A percentile compares a stretch with the other conserved stretches of the same genome.
Evolutionary conservation across 2,888 invertebrate species (phyloP).

Genomic region (Dendrolimus pini): DNA sequence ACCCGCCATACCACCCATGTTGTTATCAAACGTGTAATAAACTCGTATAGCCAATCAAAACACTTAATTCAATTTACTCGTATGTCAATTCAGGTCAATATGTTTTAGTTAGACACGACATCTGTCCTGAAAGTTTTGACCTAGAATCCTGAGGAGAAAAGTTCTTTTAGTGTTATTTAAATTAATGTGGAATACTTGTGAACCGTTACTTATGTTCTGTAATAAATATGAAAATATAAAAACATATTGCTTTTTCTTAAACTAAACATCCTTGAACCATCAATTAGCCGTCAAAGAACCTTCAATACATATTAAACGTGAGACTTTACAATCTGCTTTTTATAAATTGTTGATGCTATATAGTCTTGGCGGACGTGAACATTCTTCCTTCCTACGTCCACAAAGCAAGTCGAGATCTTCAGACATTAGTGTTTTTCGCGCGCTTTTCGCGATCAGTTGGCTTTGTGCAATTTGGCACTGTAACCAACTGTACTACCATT

Average conservation of each 20-base stretch:
- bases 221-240: not conserved
- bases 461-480: conserved; percentile 18
- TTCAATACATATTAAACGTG: not conserved
- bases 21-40: conserved; percentile 62
- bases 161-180: too few species aligned
- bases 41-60: conserved; percentile 29
- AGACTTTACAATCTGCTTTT: conserved; percentile 15
- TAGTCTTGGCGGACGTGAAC: conserved; percentile 34
- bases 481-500: conserved; percentile 1
- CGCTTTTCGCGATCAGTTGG: conserved; percentile 53
- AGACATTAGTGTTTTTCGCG: conserved; percentile 48
- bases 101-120: not conserved
- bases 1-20: conserved; percentile 64
- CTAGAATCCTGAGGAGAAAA: too few species aligned
- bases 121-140: too few species aligned
- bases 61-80: too few species aligned
- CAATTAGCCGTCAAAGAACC: not conserved
- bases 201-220: not conserved
- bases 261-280: not conserved
- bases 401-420: conserved; percentile 23
- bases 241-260: not conserved
- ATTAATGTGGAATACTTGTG: not conserved
- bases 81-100: not conserved
- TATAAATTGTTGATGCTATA: conserved; percentile 20
- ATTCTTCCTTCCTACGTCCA: conserved; percentile 40